Evolutionary conservation across 1,140 invertebrate species (phyloP), one percentile per base, ranked within the genome.

Genomic region (Hyphantria cunea): DNA sequence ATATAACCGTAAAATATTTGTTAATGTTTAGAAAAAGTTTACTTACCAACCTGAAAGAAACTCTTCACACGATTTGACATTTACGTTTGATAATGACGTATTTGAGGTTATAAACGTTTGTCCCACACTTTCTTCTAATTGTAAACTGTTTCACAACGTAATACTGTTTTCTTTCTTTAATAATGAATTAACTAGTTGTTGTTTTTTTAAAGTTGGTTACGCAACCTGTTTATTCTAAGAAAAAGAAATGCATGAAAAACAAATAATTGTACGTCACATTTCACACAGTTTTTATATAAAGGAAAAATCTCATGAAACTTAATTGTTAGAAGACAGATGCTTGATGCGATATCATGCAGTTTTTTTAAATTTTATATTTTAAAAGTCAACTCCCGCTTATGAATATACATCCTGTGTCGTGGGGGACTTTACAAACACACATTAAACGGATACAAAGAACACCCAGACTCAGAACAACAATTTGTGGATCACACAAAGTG

Each of bases 101-200:
- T 64, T 59, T 44, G 45, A 63, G 59, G 65, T 70, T 61, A 51
- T 66, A 66, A 41, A 58, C 42, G 42, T 60, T 12, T 61, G 44
- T 77, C 75, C 62, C 73, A 73, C 72, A 75, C 70, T 75, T 72
- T 78, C 75, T 68, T 71, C 48, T 44, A 73, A 25, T 25, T 25
- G 17, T 25, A 25, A 25, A 25, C 17, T 25, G 17, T 25, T 25
- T 47, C 14, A 13, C 33, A 56, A 53, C 37, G 15, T 56, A 31
- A 56, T 56, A 56, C 47, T 56, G 42, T 56, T 37, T 25, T 5
- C 17, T 25, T 34, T 34, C 39, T 37, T 10, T 12, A 32, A 37
- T 47, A 42, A 56, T 47, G 45, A 25, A 47, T 47, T 56, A n/a
- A 44, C 15, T 11, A 47, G 34, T 37, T 37, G 11, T 10, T 10